A percentile compares a stretch with the other conserved stretches of the same genome.
Evolutionary conservation across 2,113 vertebrate species (phyloP).

Genomic region (Lichenostomus cassidix): DNA sequence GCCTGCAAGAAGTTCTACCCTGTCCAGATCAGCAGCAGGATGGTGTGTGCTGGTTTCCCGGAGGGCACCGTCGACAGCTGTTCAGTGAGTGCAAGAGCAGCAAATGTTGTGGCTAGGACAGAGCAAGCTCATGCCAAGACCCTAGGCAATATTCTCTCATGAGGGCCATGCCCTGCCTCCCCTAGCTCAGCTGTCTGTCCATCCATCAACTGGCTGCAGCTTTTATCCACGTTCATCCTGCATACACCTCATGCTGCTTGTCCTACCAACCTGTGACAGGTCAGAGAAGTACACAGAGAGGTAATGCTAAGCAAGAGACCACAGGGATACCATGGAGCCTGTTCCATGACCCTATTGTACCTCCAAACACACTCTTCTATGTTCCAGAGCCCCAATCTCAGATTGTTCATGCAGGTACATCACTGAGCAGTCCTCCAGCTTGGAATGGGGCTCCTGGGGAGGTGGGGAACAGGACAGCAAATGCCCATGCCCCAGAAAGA

Average conservation of each 20-base stretch:
- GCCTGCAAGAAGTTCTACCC: constrained; percentile 87
- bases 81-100: constrained; percentile 78
- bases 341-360: background rate
- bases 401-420: too few relatives aligned
- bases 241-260: background rate
- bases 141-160: fast-evolving
- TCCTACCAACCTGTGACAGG: background rate
- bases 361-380: background rate
- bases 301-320: background rate
- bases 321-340: background rate
- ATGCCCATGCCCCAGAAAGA: background rate
- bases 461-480: background rate
- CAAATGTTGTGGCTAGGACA: background rate
- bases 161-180: background rate
- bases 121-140: background rate
- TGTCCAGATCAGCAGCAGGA: constrained; percentile 82
- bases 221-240: fast-evolving
- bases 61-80: constrained; percentile 89
- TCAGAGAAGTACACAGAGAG: background rate
- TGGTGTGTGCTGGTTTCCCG: constrained; percentile 90
- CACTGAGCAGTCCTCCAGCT: background rate
- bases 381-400: background rate
- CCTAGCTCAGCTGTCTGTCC: background rate
- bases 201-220: background rate
- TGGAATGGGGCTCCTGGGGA: background rate